A percentile compares a stretch with the other conserved stretches of the same genome.
Conservation (phyloP, 23 tunicate species). For the Aplidium turbinatum region DNA sequence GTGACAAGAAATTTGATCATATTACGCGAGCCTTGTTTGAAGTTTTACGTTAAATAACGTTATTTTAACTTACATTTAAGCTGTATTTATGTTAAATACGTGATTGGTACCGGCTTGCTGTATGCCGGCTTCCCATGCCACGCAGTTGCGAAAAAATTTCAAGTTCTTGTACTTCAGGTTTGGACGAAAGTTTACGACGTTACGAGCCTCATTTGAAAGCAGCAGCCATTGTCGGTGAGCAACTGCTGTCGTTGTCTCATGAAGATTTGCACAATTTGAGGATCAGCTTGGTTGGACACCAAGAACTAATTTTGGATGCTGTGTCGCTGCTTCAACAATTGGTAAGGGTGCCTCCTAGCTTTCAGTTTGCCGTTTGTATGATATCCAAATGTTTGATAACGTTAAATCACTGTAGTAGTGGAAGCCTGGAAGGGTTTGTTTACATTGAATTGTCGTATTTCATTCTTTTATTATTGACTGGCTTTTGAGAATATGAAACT, state of each 20-base stretch:
- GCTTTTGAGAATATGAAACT: no score
- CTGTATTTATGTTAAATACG: neutral
- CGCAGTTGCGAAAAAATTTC: neutral
- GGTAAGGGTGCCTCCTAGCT: conserved; percentile 35
- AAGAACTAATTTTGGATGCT: conserved; percentile 77
- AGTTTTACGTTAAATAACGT: neutral
- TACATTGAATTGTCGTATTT: no score
- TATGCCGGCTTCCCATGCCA: neutral
- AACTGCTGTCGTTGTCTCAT: conserved; percentile 49
- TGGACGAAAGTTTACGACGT: conserved; percentile 70
- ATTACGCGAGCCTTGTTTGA: neutral
- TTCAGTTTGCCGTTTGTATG: neutral
- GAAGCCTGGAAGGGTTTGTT: no score
- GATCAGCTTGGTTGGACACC: conserved; percentile 72
- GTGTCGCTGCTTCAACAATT: conserved; percentile 73
- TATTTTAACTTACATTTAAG: neutral
- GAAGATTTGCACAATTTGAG: conserved; percentile 64
- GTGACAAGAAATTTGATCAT: no score
- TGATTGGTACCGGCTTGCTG: neutral
- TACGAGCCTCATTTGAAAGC: conserved; percentile 44
- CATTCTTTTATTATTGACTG: no score
- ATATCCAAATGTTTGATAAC: neutral
- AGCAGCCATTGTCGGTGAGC: conserved; percentile 59
- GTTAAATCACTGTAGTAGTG: no score
- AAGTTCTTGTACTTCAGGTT: conserved; percentile 37